Evolutionary conservation across 1,140 invertebrate genomes (phyloP), one percentile per base, ranked within the genome.

Genomic region (Sitophilus oryzae): DNA sequence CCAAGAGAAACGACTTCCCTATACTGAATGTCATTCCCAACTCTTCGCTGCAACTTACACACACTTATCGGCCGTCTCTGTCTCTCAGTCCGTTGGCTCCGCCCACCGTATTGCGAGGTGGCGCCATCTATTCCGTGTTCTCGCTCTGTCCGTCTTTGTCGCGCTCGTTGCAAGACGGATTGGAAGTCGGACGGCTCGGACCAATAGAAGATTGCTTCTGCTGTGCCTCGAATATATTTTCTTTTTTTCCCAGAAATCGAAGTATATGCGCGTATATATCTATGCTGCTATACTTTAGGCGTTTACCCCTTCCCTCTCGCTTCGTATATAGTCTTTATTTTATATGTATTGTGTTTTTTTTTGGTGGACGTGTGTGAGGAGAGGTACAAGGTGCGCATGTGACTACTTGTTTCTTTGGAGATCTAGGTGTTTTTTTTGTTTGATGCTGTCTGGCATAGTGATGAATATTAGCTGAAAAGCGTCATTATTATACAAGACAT

Each of bases 181-280:
- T 57, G 48, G 46, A 42, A 38, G 48, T 48, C 23, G 48, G 55
- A 44, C 44, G 56, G 54, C 46, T 43, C 58, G 63, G 63, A n/a
- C 66, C 66, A 68, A 68, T 68, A 61, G 59, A 62, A 58, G 52
- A 59, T 64, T 64, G 54, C n/a, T n/a, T n/a, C n/a, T n/a, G n/a
- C 62, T 62, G 61, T 62, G 62, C 63, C 65, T 68, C 64, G 61
- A 58, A 63, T 65, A 66, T 63, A 67, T 69, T 68, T 69, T 65
- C 65, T 69, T 69, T 69, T n/a, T 69, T 67, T 66, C 60, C 56
- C 61, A 65, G 68, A 69, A 69, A 69, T 71, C 66, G 66, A 69
- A 68, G 56, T 62, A 64, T 40, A 30, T 57, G 55, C 48, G 55
- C 55, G 55, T 52, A 57, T 57, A 57, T 46, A 38, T 51, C 25